Percentiles rank a stretch among this genome's conserved stretches.
Evolutionary conservation across 1,140 invertebrate species (phyloP).

Genomic region (Pogonus chalceus): DNA sequence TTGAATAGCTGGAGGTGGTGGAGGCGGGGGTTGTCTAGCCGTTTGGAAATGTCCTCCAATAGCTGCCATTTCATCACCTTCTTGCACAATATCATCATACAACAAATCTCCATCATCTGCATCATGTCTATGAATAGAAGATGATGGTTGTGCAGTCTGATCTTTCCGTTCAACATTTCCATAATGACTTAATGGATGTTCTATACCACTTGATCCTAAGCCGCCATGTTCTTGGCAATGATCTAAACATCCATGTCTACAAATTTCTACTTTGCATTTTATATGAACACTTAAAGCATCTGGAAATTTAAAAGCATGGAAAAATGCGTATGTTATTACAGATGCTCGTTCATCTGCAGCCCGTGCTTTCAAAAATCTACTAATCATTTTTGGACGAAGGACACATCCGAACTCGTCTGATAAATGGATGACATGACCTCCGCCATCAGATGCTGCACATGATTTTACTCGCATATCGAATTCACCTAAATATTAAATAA

Average conservation of each 20-base stretch:
- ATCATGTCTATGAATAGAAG: not conserved
- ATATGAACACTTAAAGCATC: conserved; percentile 89
- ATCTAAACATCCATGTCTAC: conserved; percentile 80
- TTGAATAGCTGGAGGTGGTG: not conserved
- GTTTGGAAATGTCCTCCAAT: not conserved
- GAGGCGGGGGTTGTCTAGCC: not conserved
- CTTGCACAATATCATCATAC: conserved; percentile 53
- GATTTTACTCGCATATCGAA: conserved; percentile 95
- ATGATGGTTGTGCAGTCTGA: conserved; percentile 32
- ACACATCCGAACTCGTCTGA: conserved; percentile 90
- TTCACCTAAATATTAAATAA: conserved; percentile 77
- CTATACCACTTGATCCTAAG: not conserved
- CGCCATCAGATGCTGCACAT: conserved; percentile 85
- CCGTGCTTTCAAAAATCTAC: conserved; percentile 76
- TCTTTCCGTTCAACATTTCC: conserved; percentile 24
- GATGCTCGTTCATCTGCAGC: conserved; percentile 79
- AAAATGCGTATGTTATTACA: conserved; percentile 89
- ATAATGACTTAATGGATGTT: conserved; percentile 8
- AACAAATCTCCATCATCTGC: conserved; percentile 22
- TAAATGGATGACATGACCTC: conserved; percentile 79
- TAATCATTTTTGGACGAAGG: conserved; percentile 87
- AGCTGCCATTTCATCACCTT: conserved; percentile 38
- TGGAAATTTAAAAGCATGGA: conserved; percentile 93
- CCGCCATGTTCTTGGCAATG: conserved; percentile 55
- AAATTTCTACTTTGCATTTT: conserved; percentile 88